Conservation (phyloP, 2,888 invertebrate species). For the Cryptocephalus primarius region DNA sequence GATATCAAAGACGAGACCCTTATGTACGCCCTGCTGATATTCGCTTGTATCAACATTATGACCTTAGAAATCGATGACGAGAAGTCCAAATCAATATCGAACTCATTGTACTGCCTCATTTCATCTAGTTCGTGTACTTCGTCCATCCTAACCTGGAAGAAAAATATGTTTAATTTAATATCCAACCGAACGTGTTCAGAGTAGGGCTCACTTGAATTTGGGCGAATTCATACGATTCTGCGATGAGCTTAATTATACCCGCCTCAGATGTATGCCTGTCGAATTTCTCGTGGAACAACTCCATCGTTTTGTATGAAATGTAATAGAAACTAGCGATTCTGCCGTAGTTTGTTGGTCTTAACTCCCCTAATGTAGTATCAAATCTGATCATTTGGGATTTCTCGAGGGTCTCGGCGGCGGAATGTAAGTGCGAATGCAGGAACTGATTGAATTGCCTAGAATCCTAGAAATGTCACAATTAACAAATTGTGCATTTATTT, state of each 20-base stretch:
- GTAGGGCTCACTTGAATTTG: conserved; percentile 58
- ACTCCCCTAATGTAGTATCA: conserved; percentile 71
- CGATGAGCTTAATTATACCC: conserved; percentile 82
- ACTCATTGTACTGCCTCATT: conserved; percentile 62
- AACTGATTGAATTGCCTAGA: conserved; percentile 72
- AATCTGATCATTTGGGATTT: conserved; percentile 91
- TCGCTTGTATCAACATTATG: conserved; percentile 86
- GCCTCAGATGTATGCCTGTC: conserved; percentile 73
- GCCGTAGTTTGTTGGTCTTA: conserved; percentile 77
- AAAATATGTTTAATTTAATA: not conserved
- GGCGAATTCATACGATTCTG: conserved; percentile 87
- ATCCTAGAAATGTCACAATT: conserved; percentile 33
- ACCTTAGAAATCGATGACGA: conserved; percentile 93
- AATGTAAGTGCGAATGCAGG: conserved; percentile 64
- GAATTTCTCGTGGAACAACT: conserved; percentile 78
- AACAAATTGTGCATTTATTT: not conserved
- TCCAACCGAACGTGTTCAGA: not conserved
- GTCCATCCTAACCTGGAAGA: conserved; percentile 59
- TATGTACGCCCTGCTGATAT: conserved; percentile 70
- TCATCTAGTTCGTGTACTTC: conserved; percentile 84
- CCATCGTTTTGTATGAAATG: conserved; percentile 91
- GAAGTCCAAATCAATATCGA: conserved; percentile 68
- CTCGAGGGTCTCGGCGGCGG: conserved; percentile 77
- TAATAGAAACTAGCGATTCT: conserved; percentile 97
- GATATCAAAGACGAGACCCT: conserved; percentile 79